Base-by-base conservation (phyloP, 2,888 invertebrate species). In the Anagyrus pseudococci region DNA sequence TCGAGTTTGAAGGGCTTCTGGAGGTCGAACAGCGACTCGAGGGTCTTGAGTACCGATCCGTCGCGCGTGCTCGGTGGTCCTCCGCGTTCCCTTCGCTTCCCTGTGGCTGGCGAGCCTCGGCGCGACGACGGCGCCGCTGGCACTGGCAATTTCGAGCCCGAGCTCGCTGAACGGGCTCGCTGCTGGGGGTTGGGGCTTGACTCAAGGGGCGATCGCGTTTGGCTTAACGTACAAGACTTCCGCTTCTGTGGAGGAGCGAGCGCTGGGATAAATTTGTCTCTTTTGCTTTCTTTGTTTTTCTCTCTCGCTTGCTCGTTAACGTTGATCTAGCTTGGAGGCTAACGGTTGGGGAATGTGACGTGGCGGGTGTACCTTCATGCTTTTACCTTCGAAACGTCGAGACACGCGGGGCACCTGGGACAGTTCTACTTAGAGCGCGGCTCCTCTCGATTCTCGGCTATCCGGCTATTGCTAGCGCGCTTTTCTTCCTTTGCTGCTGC, bases 21-120 rank as follows among this genome's bases (percentile, higher is more conserved):
- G 1, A 77, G 58, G 29, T 77, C 72, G 40, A 78, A 78, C 6
- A 78, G 67, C 13, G 78, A 75, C 60, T 78, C 77, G 78, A 60
- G 1, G 74, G 76, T 25, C 64, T 69, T 53, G 73, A 76, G 7
- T 2, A 4, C n/a, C n/a, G n/a, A n/a, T n/a, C n/a, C n/a, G n/a
- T n/a, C n/a, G n/a, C n/a, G n/a, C n/a, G n/a, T n/a, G n/a, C n/a
- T n/a, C 43, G 17, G n/a, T 20, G 44, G 1, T 53, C 17, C 20
- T 67, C 64, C 47, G 68, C 33, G 25, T 23, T 56, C 25, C 53
- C 40, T 22, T 68, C 59, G 17, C 59, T 37, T 50, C 50, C 62
- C 44, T 68, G 66, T 17, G 57, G 54, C 26, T 64, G 15, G 13
- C 13, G 25, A 23, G 25, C 17, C 17, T 48, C n/a, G 2, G n/a